Conservation (phyloP, 37 sponge, comb jelly and placozoan species). For the Halichondria panicea region DNA sequence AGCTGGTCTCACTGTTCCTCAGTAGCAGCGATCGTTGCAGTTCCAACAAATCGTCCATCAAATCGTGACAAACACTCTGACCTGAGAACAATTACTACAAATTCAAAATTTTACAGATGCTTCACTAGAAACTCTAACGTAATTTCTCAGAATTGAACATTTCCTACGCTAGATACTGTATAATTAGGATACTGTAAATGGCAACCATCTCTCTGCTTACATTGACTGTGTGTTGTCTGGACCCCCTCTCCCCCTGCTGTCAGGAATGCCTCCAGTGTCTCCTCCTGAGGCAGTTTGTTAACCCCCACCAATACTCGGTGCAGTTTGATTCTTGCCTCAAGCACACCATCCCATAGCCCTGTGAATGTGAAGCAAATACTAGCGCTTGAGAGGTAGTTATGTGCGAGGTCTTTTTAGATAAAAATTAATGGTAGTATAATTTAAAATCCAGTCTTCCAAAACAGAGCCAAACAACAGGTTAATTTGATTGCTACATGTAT, state of each 20-base stretch:
- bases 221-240: neutral
- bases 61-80: no score
- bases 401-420: neutral
- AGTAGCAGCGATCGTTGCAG: conserved; percentile 36
- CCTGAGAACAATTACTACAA: no score
- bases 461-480: no score
- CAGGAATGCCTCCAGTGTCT: conserved; percentile 32
- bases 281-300: conserved; percentile 73
- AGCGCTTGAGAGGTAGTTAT: no score
- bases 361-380: no score
- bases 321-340: conserved; percentile 78
- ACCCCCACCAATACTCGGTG: conserved; percentile 59
- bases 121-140: neutral
- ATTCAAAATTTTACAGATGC: neutral
- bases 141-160: neutral
- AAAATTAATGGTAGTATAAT: no score
- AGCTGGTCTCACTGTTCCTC: conserved; percentile 24
- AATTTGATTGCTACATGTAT: no score
- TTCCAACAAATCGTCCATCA: conserved; percentile 41
- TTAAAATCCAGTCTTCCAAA: no score
- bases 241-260: conserved; percentile 18
- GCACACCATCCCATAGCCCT: conserved; percentile 77
- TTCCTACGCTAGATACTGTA: no score
- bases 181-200: no score
- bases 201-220: conserved; percentile 25